Conservation (phyloP, 2,888 invertebrate genomes). For the Trachelus tabidus region DNA sequence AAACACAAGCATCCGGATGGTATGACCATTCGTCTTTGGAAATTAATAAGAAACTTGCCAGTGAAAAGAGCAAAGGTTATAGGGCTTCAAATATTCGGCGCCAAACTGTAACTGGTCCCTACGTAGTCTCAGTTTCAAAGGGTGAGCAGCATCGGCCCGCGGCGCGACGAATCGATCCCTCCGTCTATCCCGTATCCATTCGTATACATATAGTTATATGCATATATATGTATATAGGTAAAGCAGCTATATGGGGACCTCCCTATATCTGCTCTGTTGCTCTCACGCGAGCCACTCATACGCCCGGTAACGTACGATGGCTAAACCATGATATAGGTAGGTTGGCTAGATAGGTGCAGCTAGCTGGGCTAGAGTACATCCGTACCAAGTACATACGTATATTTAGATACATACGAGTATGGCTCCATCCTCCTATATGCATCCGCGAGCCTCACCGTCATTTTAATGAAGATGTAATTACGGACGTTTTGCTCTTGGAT, state of each 20-base stretch:
- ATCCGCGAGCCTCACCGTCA: conserved; percentile 48
- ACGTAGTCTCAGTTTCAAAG: conserved; percentile 51
- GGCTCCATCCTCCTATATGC: conserved; percentile 17
- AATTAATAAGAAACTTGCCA: not conserved
- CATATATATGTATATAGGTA: not conserved
- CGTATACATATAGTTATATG: not conserved
- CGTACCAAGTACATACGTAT: not conserved
- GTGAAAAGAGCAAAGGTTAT: not conserved
- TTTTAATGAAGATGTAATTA: conserved; percentile 66
- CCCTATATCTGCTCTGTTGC: conserved; percentile 21
- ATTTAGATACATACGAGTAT: conserved; percentile 14
- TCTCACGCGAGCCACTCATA: conserved; percentile 22
- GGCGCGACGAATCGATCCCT: conserved; percentile 63
- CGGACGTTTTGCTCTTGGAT: conserved; percentile 55
- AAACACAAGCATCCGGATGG: not conserved
- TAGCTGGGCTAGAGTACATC: not conserved
- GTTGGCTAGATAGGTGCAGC: not conserved
- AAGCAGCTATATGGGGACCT: not conserved
- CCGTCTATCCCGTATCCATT: conserved; percentile 23
- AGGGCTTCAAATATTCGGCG: not conserved
- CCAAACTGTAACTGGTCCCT: not conserved
- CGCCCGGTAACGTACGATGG: conserved; percentile 44
- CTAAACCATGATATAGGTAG: conserved; percentile 54
- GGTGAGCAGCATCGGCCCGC: conserved; percentile 57
- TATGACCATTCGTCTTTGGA: not conserved